A percentile compares a stretch with the other conserved stretches of the same genome.
Conservation (phyloP, 2,888 invertebrate genomes). For the Sipha maydis region DNA sequence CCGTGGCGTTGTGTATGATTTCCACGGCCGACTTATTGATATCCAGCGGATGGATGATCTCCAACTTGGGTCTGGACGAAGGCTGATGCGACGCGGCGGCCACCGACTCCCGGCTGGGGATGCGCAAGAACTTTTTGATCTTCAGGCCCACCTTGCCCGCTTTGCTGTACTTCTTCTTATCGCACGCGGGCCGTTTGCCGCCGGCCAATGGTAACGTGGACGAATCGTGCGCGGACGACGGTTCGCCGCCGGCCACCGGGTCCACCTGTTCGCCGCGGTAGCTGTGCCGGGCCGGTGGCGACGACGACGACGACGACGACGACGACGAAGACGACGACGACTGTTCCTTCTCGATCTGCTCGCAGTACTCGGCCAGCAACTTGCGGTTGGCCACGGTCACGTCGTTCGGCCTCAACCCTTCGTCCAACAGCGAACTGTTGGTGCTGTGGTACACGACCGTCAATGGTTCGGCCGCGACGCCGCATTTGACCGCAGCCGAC, state of each 20-base stretch:
- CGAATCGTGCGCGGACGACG: conserved; percentile 19
- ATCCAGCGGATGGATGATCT: conserved; percentile 89
- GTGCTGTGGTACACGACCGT: not conserved
- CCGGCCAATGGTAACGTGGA: conserved; percentile 51
- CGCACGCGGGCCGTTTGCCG: conserved; percentile 56
- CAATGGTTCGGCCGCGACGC: not conserved
- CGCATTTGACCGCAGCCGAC: conserved; percentile 1
- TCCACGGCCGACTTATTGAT: conserved; percentile 84
- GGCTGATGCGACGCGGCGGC: conserved; percentile 70
- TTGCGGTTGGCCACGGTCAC: conserved; percentile 32
- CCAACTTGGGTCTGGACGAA: conserved; percentile 79
- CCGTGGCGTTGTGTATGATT: conserved; percentile 73
- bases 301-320: not conserved
- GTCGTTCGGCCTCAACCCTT: conserved; percentile 28
- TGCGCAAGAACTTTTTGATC: conserved; percentile 82
- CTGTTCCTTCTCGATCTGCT: conserved; percentile 57
- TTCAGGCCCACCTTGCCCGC: conserved; percentile 76
- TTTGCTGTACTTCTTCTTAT: conserved; percentile 61
- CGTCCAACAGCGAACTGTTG: conserved; percentile 39
- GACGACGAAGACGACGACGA: not conserved
- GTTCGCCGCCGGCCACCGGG: not conserved
- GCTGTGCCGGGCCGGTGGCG: not conserved
- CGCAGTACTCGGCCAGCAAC: conserved; percentile 57
- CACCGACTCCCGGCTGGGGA: conserved; percentile 71
- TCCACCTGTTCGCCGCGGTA: not conserved